phyloP scores from a whole-genome alignment of 1,140 invertebrate species.

The Aplysia californica region DNA sequence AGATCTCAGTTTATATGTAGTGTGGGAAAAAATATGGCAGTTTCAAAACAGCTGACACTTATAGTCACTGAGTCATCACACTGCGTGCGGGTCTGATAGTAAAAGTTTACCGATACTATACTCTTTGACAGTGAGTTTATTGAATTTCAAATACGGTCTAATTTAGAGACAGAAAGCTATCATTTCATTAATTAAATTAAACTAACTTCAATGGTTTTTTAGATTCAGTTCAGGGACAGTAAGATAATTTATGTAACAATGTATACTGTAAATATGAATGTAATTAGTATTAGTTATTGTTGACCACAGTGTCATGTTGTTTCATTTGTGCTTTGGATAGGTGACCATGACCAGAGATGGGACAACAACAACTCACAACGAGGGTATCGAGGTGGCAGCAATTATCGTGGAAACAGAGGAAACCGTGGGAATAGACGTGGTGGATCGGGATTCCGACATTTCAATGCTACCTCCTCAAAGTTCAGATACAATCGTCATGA shows the following conservation, averaged over 20 bases:
- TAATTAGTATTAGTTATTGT: not conserved
- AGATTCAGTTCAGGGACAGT: not conserved
- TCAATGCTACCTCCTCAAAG: not conserved
- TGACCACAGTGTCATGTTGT: not conserved
- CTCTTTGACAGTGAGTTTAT: too few species aligned
- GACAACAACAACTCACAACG: not conserved
- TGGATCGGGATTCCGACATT: slow-evolving; percentile 2
- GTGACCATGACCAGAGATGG: slow-evolving; percentile 17
- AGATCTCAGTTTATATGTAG: too few species aligned
- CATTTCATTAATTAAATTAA: not conserved
- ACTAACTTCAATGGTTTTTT: not conserved
- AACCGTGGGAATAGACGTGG: not conserved
- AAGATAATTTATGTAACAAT: not conserved
- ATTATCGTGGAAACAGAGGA: not conserved
- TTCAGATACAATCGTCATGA: not conserved
- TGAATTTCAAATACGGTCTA: too few species aligned
- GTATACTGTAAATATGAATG: not conserved
- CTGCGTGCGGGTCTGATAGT: too few species aligned
- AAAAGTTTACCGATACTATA: too few species aligned
- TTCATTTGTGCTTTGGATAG: not conserved
- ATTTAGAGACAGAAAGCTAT: not conserved
- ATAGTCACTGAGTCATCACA: too few species aligned
- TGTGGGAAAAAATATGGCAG: too few species aligned
- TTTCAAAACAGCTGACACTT: too few species aligned
- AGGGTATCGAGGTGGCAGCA: not conserved